These are phyloP conservation scores for Magallana nippona DNA, from an alignment of 2,888 invertebrate genomes.

Conservation along the genomic window DNA sequence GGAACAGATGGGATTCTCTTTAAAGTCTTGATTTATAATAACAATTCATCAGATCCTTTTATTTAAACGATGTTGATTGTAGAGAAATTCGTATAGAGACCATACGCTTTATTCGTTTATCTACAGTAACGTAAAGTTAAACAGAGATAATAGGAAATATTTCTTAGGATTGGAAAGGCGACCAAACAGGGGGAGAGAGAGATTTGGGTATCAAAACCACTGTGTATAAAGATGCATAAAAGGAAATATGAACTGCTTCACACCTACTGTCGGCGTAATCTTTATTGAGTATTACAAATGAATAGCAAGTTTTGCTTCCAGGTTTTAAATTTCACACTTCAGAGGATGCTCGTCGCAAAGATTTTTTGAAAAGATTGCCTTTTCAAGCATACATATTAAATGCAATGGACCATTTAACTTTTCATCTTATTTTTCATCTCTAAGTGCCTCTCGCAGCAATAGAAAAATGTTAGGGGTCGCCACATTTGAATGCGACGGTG, in stretches of 20 bases:
- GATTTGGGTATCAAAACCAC: no score
- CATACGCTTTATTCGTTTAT: no score
- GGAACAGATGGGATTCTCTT: no score
- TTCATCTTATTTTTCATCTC: slow-evolving; percentile 33
- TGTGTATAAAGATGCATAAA: neutral
- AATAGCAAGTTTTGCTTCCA: slow-evolving; percentile 29
- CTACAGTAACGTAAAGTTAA: no score
- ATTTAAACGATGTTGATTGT: neutral
- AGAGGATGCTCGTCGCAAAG: slow-evolving; percentile 10
- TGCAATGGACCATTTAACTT: slow-evolving; percentile 40
- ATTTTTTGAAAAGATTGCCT: slow-evolving; percentile 30
- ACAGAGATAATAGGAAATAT: no score
- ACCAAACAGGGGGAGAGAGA: no score
- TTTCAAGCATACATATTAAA: slow-evolving; percentile 31
- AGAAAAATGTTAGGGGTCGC: slow-evolving; percentile 13
- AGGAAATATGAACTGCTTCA: neutral
- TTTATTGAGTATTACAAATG: neutral
- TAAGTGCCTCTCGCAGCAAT: neutral
- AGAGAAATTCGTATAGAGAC: neutral
- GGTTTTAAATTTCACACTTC: slow-evolving; percentile 41
- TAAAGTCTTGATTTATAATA: no score
- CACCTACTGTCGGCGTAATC: slow-evolving; percentile 11
- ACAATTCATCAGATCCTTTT: no score
- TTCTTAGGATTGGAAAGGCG: no score
- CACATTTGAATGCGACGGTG: neutral